Base-by-base conservation (phyloP, 2,888 invertebrate genomes). In the Eristalis tenax region DNA sequence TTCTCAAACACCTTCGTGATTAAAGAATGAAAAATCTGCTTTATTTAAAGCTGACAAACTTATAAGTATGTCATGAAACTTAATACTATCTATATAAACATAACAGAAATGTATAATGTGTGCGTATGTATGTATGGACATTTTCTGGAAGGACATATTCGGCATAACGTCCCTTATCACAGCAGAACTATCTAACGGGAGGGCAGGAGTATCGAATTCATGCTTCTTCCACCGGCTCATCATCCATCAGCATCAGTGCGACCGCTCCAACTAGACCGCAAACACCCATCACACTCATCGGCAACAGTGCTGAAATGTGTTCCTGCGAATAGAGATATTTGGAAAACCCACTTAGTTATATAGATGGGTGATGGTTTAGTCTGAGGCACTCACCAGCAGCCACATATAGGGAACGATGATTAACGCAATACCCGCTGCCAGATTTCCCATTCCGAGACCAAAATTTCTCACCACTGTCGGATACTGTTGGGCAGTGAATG, bases 341-440 rank as follows among this genome's bases (percentile, higher is more conserved):
- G 59, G 18, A 38, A 80, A 69, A 68, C 56, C 35, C 18, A 23
- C 50, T 28, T n/a, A 13, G 79, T 56, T 23, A 59, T 59, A 23
- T 43, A 35, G 18, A 10, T 18, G 50, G 50, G 5, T 18, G 2
- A 18, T 1, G n/a, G 18, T 50, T 28, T 26, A 59, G 11, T 10
- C 26, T 10, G 63, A 77, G 64, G 50, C 13, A 92, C 95, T 95
- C 93, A 96, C 96, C 94, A 96, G 91, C 90, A 95, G 94, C 96
- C 96, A 97, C 90, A 97, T 94, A 91, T 96, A 97, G 1, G 97
- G 97, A 50, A 97, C 96, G 93, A 94, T 93, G 91, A 97, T 96
- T 66, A 97, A 93, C 1, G 96, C 97, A n/a, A 96, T 93, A 18
- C 97, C 96, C 0, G 96, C 96, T 0, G 96, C 94, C 79, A 96